Base-by-base conservation (phyloP, 2,113 vertebrate genomes). In the Miniopterus natalensis region DNA sequence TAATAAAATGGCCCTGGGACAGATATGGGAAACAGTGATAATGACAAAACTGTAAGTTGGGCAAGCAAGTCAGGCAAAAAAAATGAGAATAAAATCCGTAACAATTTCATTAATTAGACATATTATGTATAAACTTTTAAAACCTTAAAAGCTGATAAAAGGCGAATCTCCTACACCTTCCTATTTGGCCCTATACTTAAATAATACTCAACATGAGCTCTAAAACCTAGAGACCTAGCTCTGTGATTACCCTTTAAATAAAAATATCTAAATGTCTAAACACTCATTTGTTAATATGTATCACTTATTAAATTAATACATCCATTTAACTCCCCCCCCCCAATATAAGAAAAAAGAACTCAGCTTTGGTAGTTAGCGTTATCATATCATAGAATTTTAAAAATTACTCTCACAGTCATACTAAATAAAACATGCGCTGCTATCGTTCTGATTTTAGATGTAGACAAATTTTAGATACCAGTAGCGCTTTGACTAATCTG, bases 371-470 rank as follows among this genome's bases (percentile, higher is more conserved):
- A 51, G 77, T 88, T 81, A 74, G 8, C 49, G 4, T 83, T 96
- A 59, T 4, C 70, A 68, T 71, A 31, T 75, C 29, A 73, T 13
- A 68, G 2, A 68, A 75, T 53, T 96, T 74, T 61, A 25, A 61
- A 92, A 78, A 47, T 71, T 70, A 57, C 20, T 77, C 40, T 75
- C 40, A 59, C 5, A 47, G 27, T 15, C 45, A 4, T 63, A 49
- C 70, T 49, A 68, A 78, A 81, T 83, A 47, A 61, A 25, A 49
- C 47, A 11, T 55, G 20, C 3, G 47, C 31, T 31, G 14, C 14
- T 31, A 20, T 51, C 68, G 71, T 94, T 66, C 79, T 90, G 55
- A 88, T 61, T 61, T 88, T 73, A 93, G 8, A 95, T 29, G n/a
- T 57, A 8, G 31, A 73, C 17, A 79, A 23, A 83, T 70, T 36